Percentiles rank a stretch among this genome's conserved stretches.
These are phyloP conservation scores for Peromyscus attwateri DNA, from an alignment of 2,797 vertebrate genomes.

Conservation along the genomic window DNA sequence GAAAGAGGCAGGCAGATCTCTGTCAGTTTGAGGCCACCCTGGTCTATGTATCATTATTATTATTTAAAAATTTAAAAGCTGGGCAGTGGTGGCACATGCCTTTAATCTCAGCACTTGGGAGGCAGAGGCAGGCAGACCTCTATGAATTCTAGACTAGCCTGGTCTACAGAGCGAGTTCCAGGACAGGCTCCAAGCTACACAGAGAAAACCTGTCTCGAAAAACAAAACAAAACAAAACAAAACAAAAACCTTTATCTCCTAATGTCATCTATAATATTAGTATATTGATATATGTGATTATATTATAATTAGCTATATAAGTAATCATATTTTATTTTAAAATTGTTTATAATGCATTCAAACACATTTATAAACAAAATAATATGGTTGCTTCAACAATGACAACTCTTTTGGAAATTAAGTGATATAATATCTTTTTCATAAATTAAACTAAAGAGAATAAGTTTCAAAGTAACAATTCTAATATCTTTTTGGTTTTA, in stretches of 20 bases:
- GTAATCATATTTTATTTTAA: background rate
- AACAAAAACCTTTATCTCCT: background rate
- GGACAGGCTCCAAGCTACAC: background rate
- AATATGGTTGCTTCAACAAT: constrained; percentile 17
- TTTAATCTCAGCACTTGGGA: background rate
- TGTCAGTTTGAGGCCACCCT: background rate
- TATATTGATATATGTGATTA: background rate
- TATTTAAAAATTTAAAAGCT: background rate
- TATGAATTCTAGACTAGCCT: background rate
- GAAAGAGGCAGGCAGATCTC: background rate
- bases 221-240: background rate
- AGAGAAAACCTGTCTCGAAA: background rate
- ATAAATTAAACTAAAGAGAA: constrained; percentile 20
- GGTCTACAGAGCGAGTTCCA: background rate
- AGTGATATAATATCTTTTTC: background rate
- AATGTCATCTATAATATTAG: background rate
- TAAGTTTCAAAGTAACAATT: constrained; percentile 21
- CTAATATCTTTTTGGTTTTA: constrained; percentile 13
- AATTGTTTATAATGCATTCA: constrained; percentile 26
- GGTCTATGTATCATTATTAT: background rate
- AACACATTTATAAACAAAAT: constrained; percentile 37
- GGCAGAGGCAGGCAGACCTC: background rate
- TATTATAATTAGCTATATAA: background rate
- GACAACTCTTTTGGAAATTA: constrained; percentile 49
- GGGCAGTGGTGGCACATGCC: background rate